Conservation (phyloP, 2,113 vertebrate species). For the Lonchura striata region DNA sequence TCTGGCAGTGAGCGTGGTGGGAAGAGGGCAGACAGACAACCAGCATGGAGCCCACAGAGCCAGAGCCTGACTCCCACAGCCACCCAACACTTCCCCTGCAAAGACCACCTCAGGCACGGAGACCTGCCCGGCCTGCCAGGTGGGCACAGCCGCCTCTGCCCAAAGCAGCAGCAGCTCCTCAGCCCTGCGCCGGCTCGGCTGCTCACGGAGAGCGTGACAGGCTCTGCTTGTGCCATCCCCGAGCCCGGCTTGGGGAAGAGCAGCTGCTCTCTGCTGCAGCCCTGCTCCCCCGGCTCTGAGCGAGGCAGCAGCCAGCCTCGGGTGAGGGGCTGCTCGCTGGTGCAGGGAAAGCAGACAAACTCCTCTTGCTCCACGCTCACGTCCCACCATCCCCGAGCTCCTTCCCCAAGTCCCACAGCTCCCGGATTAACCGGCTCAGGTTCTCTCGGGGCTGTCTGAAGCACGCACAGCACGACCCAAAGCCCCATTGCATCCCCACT, state of each 20-base stretch:
- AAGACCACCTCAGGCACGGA: not conserved
- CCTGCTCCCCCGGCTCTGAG: not conserved
- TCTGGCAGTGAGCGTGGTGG: rapidly evolving
- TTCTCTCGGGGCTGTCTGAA: not conserved
- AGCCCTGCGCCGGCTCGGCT: not conserved
- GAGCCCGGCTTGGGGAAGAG: not conserved
- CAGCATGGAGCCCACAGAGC: not conserved
- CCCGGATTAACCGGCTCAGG: not conserved
- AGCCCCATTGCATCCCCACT: not conserved
- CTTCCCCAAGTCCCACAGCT: not conserved
- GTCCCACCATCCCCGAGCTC: not conserved
- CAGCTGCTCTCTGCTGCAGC: not conserved
- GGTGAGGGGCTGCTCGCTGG: rapidly evolving
- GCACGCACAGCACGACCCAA: not conserved
- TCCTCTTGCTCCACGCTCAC: not conserved
- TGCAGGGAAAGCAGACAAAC: not conserved
- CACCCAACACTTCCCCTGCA: rapidly evolving
- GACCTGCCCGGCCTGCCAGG: not conserved
- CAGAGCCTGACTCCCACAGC: not conserved
- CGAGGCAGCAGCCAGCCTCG: not conserved
- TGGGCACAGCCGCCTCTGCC: not conserved
- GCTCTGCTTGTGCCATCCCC: not conserved
- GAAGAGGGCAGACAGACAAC: not conserved
- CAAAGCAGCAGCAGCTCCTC: not conserved
- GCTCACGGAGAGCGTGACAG: not conserved